phyloP scores from a whole-genome alignment of 1,140 invertebrate species.

The Phocides pigmalion region DNA sequence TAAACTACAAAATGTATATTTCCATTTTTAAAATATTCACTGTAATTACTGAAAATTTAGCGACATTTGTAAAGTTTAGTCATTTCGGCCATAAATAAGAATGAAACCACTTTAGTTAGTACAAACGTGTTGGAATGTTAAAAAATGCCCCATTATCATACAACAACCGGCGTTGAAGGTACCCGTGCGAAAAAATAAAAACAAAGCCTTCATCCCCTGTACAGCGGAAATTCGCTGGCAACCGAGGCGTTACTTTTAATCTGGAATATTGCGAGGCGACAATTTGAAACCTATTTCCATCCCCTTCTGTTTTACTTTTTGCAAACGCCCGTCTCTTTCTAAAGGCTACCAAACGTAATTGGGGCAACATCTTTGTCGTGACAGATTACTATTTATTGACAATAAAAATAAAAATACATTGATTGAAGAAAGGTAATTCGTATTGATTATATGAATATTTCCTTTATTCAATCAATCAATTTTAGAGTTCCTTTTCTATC shows the following conservation, averaged over 20 bases:
- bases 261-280: constrained; percentile 71
- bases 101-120: background rate
- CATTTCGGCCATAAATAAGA: background rate
- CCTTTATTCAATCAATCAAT: too few species aligned
- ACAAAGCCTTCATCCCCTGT: constrained; percentile 49
- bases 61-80: too few species aligned
- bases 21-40: too few species aligned
- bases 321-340: constrained; percentile 25
- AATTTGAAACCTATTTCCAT: constrained; percentile 53
- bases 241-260: constrained; percentile 76
- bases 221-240: constrained; percentile 62
- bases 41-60: too few species aligned
- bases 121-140: constrained; percentile 2
- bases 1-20: too few species aligned
- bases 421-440: too few species aligned
- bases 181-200: constrained; percentile 49
- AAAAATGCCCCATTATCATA: constrained; percentile 10
- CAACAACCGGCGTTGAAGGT: constrained; percentile 35
- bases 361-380: too few species aligned
- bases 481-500: too few species aligned
- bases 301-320: constrained; percentile 33
- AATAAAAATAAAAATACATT: too few species aligned
- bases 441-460: too few species aligned
- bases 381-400: too few species aligned
- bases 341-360: too few species aligned